Base-by-base conservation (phyloP, 2,888 invertebrate species). In the Drosophila hamatofila region DNA sequence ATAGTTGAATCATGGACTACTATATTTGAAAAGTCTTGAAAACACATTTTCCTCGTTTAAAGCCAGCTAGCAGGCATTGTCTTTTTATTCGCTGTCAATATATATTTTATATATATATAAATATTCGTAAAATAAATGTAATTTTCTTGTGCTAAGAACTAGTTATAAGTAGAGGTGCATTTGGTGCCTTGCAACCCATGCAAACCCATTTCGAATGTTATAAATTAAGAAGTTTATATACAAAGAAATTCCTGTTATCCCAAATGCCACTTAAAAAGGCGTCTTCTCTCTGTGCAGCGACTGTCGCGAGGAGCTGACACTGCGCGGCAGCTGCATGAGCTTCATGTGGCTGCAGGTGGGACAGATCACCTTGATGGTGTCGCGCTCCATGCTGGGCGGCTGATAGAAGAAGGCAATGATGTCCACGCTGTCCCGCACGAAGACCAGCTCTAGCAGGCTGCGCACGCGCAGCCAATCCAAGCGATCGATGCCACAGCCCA, bases 401-500 rank as follows among this genome's bases (percentile, higher is more conserved):
- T 91, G 82, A 57, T 88, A 93, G 81, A 93, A 93, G 82, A 94
- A 94, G n/a, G 94, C 93, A n/a, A 91, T 90, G 54, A 94, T 94
- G 48, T 93, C 91, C 6, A 94, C 83, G 12, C 91, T 91, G 21
- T 92, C 91, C 48, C 93, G 92, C 35, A 80, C 80, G 80, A 95
- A 95, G 5, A 94, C 91, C 72, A 94, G 92, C 62, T 93, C 93
- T 25, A 95, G 81, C 82, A 94, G 92, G 6, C 90, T 87, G 68
- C 93, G 93, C 33, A 91, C 91, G 33, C 91, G 91, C 66, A 86
- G 35, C 96, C 96, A 96, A 73, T 95, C 93, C 30, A 96, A 91
- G 21, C 94, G 91, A 91, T 96, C 96, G 46, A 96, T 93, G 44
- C 96, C 96, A 88, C 95, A 95, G 5, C 95, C 96, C 75, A 96